Evolutionary conservation across 1,140 invertebrate species (phyloP).

Genomic region (Zeugodacus cucurbitae): DNA sequence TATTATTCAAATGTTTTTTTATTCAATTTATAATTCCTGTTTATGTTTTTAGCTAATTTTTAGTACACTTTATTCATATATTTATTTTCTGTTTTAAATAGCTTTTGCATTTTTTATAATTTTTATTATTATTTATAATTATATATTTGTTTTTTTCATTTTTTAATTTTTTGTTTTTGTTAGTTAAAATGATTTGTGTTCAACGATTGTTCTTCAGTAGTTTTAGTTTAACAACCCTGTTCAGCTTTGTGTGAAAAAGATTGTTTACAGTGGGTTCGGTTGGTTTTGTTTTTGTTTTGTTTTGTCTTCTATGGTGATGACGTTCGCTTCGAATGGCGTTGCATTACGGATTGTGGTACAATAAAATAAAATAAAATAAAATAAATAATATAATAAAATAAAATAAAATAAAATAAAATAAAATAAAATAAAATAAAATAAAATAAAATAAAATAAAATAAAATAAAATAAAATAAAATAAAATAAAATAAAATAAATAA

Average conservation of each 20-base stretch:
- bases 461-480: no score
- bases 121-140: conserved; percentile 44
- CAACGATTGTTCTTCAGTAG: conserved; percentile 45
- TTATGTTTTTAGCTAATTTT: conserved; percentile 25
- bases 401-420: no score
- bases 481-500: no score
- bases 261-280: conserved; percentile 35
- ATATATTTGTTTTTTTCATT: conserved; percentile 38
- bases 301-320: background rate
- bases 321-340: no score
- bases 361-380: no score
- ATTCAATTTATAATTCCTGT: conserved; percentile 2
- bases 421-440: no score
- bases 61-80: background rate
- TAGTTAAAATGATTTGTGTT: conserved; percentile 46
- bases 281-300: conserved; percentile 1
- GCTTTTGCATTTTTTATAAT: conserved; percentile 46
- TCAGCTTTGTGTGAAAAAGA: conserved; percentile 32
- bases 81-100: no score
- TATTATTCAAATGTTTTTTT: conserved; percentile 54
- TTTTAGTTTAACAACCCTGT: conserved; percentile 47
- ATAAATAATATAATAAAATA: no score
- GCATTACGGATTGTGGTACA: no score
- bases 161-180: conserved; percentile 22
- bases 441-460: no score